Conservation (phyloP, 2,797 vertebrate species). For the Lophius americanus region DNA sequence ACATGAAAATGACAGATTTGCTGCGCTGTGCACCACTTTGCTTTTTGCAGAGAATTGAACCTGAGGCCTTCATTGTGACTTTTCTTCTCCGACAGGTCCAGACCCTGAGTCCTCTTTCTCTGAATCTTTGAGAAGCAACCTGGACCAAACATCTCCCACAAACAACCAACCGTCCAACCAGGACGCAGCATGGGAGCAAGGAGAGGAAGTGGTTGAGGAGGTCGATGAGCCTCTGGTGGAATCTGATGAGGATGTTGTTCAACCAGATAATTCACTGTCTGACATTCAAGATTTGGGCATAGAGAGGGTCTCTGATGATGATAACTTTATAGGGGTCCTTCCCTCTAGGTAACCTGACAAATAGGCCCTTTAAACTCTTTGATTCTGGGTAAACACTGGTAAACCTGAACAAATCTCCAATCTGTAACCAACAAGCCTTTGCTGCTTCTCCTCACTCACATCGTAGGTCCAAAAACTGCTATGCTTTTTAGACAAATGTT, state of each 20-base stretch:
- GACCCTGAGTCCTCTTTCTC: conserved; percentile 72
- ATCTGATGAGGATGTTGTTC: conserved; percentile 92
- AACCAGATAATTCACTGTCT: conserved; percentile 85
- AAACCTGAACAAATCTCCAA: not conserved
- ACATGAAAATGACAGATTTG: no score
- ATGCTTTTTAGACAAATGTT: no score
- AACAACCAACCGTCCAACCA: conserved; percentile 59
- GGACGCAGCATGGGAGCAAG: conserved; percentile 42
- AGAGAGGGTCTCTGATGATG: conserved; percentile 84
- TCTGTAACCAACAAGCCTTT: not conserved
- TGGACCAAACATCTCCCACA: conserved; percentile 66
- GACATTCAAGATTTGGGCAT: conserved; percentile 68
- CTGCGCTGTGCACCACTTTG: no score
- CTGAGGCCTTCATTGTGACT: no score
- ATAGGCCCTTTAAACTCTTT: not conserved
- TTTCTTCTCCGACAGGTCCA: conserved; percentile 71
- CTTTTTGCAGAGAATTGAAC: no score
- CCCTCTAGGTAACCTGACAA: conserved; percentile 25
- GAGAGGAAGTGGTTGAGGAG: conserved; percentile 67
- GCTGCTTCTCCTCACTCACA: not conserved
- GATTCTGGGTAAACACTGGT: not conserved
- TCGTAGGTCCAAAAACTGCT: no score
- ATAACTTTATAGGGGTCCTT: conserved; percentile 76
- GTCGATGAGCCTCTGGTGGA: conserved; percentile 83
- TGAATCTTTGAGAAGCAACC: conserved; percentile 60